Conservation (phyloP, 2,113 vertebrate species). For the Actinemys pallida region DNA sequence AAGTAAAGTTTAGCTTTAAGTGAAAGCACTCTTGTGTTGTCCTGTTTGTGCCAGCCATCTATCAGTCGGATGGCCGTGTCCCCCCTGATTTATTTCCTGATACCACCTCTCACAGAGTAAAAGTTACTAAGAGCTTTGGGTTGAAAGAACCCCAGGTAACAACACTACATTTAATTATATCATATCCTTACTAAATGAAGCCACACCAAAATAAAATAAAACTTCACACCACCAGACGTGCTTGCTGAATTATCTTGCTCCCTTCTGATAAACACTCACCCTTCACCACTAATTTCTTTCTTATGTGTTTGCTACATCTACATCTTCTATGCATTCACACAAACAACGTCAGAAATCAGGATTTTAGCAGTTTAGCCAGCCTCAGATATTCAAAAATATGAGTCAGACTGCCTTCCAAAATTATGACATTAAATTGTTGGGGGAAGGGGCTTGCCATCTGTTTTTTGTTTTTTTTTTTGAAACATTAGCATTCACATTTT, state of each 20-base stretch:
- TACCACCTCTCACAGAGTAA: too few relatives aligned
- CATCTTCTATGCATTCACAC: not conserved
- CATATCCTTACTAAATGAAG: not conserved
- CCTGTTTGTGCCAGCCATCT: too few relatives aligned
- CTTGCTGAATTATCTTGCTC: fast-evolving
- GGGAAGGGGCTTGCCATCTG: not conserved
- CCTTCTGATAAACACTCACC: not conserved
- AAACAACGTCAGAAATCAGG: not conserved
- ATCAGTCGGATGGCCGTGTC: too few relatives aligned
- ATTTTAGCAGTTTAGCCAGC: not conserved
- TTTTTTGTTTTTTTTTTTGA: not conserved
- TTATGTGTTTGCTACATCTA: not conserved
- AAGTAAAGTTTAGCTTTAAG: too few relatives aligned
- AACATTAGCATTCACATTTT: not conserved
- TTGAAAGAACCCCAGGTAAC: too few relatives aligned
- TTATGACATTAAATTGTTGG: not conserved
- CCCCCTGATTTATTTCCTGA: too few relatives aligned
- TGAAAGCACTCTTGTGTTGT: too few relatives aligned
- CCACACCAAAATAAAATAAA: not conserved
- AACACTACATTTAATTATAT: not conserved
- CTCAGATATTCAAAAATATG: not conserved
- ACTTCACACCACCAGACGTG: not conserved
- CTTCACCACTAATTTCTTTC: not conserved
- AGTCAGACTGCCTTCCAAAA: not conserved
- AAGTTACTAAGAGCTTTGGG: not conserved